These are phyloP conservation scores for Rhea pennata DNA, from an alignment of 2,113 vertebrate genomes.

Conservation along the genomic window DNA sequence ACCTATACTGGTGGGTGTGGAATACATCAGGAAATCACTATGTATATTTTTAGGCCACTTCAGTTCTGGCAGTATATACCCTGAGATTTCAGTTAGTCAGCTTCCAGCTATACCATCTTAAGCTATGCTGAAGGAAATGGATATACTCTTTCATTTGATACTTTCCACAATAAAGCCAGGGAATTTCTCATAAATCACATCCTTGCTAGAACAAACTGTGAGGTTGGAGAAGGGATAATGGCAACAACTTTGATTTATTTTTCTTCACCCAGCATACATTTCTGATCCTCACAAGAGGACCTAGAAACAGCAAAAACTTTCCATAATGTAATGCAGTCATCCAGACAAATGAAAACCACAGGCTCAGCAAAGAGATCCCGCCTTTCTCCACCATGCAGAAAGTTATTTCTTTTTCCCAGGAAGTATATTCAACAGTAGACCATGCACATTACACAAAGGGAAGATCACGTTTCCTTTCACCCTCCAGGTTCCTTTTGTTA, in stretches of 20 bases:
- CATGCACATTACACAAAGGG: neutral
- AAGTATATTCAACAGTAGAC: conserved; percentile 17
- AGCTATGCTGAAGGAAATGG: neutral
- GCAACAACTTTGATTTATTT: conserved; percentile 32
- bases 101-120: conserved; percentile 17
- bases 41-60: conserved; percentile 38
- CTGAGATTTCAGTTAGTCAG: conserved; percentile 34
- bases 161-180: conserved; percentile 19
- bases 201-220: neutral
- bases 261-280: neutral
- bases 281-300: conserved; percentile 11
- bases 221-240: neutral
- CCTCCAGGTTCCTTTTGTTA: conserved; percentile 34
- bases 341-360: conserved; percentile 15
- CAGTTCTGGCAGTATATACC: conserved; percentile 13
- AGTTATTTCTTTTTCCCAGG: conserved; percentile 29
- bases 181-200: conserved; percentile 43
- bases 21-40: conserved; percentile 29
- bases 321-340: neutral
- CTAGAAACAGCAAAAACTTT: conserved; percentile 18
- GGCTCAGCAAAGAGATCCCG: neutral
- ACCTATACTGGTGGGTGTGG: neutral
- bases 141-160: conserved; percentile 29
- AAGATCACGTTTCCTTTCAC: conserved; percentile 60
- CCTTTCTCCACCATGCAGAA: neutral